A percentile compares a stretch with the other conserved stretches of the same genome.
Conservation (phyloP, 2,888 invertebrate genomes). For the Epinotia ramella region DNA sequence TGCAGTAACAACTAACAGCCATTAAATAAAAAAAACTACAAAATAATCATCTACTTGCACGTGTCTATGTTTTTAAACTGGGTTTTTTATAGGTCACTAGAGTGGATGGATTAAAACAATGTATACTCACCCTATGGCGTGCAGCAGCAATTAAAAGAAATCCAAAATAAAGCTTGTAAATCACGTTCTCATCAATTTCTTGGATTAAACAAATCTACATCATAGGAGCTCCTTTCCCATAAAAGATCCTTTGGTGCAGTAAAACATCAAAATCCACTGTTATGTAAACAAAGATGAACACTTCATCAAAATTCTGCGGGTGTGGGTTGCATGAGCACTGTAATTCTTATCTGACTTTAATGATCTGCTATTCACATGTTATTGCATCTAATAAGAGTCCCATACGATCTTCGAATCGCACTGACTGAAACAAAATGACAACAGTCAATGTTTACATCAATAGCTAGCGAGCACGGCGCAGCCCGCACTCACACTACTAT, state of each 20-base stretch:
- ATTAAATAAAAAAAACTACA: conserved; percentile 23
- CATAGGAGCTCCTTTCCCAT: conserved; percentile 14
- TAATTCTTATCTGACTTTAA: conserved; percentile 50
- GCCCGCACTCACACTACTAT: conserved; percentile 66
- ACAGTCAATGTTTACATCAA: conserved; percentile 79
- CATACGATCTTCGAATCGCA: conserved; percentile 73
- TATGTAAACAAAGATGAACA: conserved; percentile 49
- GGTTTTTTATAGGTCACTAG: conserved; percentile 35
- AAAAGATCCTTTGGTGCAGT: conserved; percentile 15
- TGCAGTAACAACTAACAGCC: not conserved
- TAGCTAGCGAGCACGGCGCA: conserved; percentile 65
- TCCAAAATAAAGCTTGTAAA: conserved; percentile 23
- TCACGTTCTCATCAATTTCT: conserved; percentile 23
- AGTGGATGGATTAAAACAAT: not conserved
- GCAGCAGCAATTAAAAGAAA: conserved; percentile 26
- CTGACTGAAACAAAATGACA: conserved; percentile 80
- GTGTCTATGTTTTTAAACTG: conserved; percentile 29
- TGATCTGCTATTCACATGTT: conserved; percentile 77
- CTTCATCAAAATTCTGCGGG: conserved; percentile 32
- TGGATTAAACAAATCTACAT: conserved; percentile 27
- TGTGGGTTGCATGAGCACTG: conserved; percentile 25
- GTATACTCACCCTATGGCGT: conserved; percentile 35
- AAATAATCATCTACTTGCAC: conserved; percentile 8
- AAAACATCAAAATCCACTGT: conserved; percentile 45
- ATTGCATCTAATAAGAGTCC: conserved; percentile 63